phyloP scores from a whole-genome alignment of 2,888 invertebrate species.

The Cantharis lateralis region DNA sequence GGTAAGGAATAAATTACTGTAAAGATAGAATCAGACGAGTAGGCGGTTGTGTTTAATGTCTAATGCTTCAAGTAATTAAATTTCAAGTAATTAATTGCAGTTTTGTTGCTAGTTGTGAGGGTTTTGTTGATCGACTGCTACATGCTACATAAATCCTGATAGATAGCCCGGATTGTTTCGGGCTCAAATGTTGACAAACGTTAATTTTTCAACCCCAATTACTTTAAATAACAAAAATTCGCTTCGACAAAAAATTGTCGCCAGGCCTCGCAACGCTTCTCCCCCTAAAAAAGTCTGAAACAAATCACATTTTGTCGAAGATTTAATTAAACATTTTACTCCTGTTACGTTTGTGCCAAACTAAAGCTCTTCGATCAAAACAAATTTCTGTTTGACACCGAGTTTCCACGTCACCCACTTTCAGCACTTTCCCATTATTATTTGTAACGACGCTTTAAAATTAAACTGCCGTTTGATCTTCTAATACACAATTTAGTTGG shows the following conservation, averaged over 20 bases:
- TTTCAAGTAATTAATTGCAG: conserved; percentile 24
- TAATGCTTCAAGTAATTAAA: conserved; percentile 26
- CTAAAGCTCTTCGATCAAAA: not conserved
- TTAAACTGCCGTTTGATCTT: not conserved
- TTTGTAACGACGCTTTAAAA: not conserved
- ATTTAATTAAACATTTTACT: not conserved
- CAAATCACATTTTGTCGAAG: not conserved
- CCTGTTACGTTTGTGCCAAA: not conserved
- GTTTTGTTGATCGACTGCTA: conserved; percentile 11
- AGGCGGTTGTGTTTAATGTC: conserved; percentile 21
- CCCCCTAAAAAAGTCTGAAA: not conserved
- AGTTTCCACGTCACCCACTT: not conserved
- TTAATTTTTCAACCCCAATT: not conserved
- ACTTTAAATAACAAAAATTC: not conserved
- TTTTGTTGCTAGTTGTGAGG: conserved; percentile 16
- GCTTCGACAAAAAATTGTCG: not conserved
- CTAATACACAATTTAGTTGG: not conserved
- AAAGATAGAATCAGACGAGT: conserved; percentile 32
- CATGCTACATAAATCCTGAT: conserved; percentile 19
- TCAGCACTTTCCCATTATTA: not conserved
- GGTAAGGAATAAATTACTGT: conserved; percentile 38
- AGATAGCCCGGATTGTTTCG: conserved; percentile 7
- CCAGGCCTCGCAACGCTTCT: not conserved
- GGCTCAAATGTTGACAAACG: not conserved
- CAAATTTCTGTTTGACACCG: not conserved